A percentile compares a stretch with the other conserved stretches of the same genome.
These are phyloP conservation scores for Bombus pascuorum DNA, from an alignment of 1,140 invertebrate species.

Conservation along the genomic window DNA sequence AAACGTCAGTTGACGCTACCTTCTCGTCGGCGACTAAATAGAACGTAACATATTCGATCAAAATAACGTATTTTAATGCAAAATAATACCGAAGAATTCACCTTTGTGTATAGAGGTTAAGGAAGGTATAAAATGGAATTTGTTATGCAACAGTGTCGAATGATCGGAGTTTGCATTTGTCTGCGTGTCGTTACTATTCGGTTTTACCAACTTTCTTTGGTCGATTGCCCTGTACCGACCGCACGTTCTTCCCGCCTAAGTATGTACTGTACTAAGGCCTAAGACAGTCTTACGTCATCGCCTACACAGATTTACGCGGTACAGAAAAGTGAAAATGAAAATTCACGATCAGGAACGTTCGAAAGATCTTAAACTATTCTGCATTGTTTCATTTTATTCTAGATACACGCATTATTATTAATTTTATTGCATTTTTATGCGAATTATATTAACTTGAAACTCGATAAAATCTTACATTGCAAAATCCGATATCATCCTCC, in stretches of 20 bases:
- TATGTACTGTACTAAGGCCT: constrained; percentile 10
- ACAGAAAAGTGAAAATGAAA: constrained; percentile 61
- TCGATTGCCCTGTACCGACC: constrained; percentile 35
- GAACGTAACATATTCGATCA: too few species aligned
- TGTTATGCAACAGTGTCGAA: neutral
- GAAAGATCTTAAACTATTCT: too few species aligned
- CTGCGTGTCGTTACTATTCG: neutral
- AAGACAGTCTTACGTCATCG: constrained; percentile 52
- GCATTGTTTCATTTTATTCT: neutral
- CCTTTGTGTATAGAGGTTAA: too few species aligned
- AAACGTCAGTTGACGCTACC: too few species aligned
- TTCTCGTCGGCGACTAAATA: too few species aligned
- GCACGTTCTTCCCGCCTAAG: constrained; percentile 43
- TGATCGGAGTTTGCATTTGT: constrained; percentile 3
- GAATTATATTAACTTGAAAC: neutral
- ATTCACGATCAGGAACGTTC: constrained; percentile 31
- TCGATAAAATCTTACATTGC: too few species aligned
- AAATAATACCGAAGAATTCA: neutral
- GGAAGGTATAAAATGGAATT: neutral
- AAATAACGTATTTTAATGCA: neutral
- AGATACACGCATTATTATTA: neutral
- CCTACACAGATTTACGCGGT: constrained; percentile 34
- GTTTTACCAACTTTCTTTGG: constrained; percentile 50
- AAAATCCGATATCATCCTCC: neutral
- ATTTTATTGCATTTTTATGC: neutral